A percentile compares a stretch with the other conserved stretches of the same genome.
Conservation (phyloP, 2,888 invertebrate species). For the Notodromas monacha region DNA sequence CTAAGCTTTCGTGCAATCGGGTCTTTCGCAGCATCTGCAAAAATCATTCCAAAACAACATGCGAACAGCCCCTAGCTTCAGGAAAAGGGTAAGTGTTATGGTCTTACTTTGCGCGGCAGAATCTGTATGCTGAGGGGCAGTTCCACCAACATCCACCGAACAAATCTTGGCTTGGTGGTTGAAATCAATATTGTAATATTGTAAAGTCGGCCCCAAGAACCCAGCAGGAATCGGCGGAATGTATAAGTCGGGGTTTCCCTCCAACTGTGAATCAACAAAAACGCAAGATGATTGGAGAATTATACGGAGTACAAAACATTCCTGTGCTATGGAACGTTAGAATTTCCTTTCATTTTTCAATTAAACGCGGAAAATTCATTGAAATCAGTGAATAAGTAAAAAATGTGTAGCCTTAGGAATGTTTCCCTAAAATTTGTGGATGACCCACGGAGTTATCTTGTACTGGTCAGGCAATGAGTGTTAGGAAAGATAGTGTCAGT, state of each 20-base stretch:
- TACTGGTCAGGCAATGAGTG: no score
- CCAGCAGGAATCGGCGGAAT: constrained; percentile 93
- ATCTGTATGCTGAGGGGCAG: neutral
- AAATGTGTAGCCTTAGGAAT: no score
- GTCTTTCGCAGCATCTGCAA: constrained; percentile 32
- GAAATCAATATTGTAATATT: constrained; percentile 93
- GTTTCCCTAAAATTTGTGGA: no score
- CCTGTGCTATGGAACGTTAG: no score
- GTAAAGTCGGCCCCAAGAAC: constrained; percentile 34
- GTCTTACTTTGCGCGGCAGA: constrained; percentile 4
- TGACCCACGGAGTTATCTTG: no score
- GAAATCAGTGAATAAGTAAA: no score
- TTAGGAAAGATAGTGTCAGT: no score
- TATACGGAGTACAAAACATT: no score
- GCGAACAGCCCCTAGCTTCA: neutral
- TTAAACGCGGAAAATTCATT: no score
- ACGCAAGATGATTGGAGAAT: neutral
- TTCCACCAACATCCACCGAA: neutral
- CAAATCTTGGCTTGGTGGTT: neutral
- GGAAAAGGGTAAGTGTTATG: no score
- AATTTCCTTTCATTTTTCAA: no score
- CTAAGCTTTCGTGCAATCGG: constrained; percentile 79
- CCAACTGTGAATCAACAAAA: constrained; percentile 8
- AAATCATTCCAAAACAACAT: neutral
- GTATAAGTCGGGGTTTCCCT: constrained; percentile 29